Conservation (phyloP, 2,113 vertebrate species). For the Amphilophus citrinellus region DNA sequence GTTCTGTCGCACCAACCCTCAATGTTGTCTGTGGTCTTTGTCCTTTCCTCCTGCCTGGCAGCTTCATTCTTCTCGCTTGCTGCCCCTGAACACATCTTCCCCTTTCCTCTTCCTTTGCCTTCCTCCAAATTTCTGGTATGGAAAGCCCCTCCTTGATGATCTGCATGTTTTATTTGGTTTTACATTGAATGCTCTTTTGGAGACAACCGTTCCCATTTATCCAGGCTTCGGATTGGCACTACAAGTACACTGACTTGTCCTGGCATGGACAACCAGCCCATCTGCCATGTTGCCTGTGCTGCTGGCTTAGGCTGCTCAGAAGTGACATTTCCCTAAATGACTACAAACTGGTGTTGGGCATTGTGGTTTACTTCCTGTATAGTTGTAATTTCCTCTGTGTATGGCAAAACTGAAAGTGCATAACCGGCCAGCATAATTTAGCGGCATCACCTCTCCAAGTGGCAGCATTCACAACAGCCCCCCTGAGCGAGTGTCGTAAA, state of each 20-base stretch:
- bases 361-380: conserved; percentile 7
- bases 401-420: not conserved
- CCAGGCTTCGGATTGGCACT: not conserved
- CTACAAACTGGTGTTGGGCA: conserved; percentile 38
- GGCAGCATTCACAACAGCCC: conserved; percentile 40
- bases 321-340: conserved; percentile 52
- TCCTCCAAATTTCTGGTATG: not conserved
- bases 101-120: not conserved
- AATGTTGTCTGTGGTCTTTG: not conserved
- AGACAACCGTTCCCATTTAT: conserved; percentile 2
- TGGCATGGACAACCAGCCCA: not conserved
- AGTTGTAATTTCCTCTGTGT: conserved; percentile 39
- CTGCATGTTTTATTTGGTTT: not conserved
- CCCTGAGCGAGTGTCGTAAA: conserved; percentile 33
- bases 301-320: conserved; percentile 9
- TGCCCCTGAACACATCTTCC: not conserved
- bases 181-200: not conserved
- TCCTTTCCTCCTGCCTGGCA: too few species aligned
- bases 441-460: conserved; percentile 10
- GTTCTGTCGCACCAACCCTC: not conserved
- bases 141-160: not conserved
- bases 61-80: too few species aligned
- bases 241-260: not conserved
- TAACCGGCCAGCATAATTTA: conserved; percentile 20
- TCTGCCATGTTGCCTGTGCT: conserved; percentile 4